Conservation (phyloP, 92 coral and sea anemone genomes). For the Palythoa grandiflora region DNA sequence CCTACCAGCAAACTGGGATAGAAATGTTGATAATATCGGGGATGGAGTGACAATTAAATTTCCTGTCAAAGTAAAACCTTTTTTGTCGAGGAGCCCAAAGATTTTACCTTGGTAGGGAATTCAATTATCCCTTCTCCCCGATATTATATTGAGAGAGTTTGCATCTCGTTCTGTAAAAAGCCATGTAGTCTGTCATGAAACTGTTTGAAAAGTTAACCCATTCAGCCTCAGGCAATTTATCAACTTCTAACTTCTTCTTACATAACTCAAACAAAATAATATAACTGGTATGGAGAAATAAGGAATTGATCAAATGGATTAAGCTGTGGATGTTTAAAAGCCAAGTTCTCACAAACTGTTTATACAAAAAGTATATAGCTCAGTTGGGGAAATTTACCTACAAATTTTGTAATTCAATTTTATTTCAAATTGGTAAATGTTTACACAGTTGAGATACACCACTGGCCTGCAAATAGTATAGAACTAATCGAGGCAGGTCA, state of each 20-base stretch:
- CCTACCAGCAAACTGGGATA: constrained; percentile 43
- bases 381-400: constrained; percentile 16
- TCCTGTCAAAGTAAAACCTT: constrained; percentile 43
- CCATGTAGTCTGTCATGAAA: constrained; percentile 28
- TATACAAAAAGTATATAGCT: background rate
- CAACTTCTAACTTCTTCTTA: no score
- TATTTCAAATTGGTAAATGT: no score
- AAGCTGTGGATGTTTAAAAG: background rate
- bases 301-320: constrained; percentile 2
- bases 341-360: constrained; percentile 5
- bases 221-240: no score
- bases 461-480: no score
- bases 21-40: constrained; percentile 38
- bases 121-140: constrained; percentile 26
- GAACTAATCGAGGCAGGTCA: no score
- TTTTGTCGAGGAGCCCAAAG: constrained; percentile 36
- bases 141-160: constrained; percentile 29
- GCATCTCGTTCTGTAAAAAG: constrained; percentile 39
- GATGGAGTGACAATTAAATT: constrained; percentile 46
- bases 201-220: background rate
- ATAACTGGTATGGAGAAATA: background rate
- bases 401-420: background rate
- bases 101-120: constrained; percentile 11
- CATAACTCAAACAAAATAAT: no score
- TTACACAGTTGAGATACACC: no score